phyloP scores from a whole-genome alignment of 2,888 invertebrate species.

The Schizaphis graminum region DNA sequence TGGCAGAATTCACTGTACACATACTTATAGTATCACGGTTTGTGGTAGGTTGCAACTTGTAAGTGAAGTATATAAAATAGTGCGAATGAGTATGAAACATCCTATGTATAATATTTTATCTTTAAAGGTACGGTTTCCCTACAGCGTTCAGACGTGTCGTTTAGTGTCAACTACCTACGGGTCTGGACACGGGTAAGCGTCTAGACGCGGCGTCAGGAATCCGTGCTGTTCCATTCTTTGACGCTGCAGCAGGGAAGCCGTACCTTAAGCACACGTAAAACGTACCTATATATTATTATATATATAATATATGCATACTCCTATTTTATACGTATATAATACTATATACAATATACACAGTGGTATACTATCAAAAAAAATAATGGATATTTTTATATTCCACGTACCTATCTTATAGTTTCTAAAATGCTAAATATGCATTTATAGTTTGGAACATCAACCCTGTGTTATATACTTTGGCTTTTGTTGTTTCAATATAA shows the following conservation, averaged over 20 bases:
- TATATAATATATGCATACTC: neutral
- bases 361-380: neutral
- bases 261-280: too few species aligned
- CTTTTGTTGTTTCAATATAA: neutral
- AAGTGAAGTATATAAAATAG: neutral
- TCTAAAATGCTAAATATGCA: neutral
- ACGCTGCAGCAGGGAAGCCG: too few species aligned
- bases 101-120: neutral
- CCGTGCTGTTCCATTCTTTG: too few species aligned
- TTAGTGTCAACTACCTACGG: too few species aligned
- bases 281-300: too few species aligned
- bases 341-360: neutral
- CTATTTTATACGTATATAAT: neutral
- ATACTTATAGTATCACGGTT: neutral
- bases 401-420: too few species aligned
- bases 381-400: neutral
- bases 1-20: too few species aligned
- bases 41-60: neutral
- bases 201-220: too few species aligned
- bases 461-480: neutral
- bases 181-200: too few species aligned
- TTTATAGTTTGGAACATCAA: neutral
- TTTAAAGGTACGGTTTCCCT: too few species aligned
- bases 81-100: neutral
- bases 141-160: too few species aligned